Conservation (phyloP, 1,140 invertebrate species). For the Prorops nasuta region DNA sequence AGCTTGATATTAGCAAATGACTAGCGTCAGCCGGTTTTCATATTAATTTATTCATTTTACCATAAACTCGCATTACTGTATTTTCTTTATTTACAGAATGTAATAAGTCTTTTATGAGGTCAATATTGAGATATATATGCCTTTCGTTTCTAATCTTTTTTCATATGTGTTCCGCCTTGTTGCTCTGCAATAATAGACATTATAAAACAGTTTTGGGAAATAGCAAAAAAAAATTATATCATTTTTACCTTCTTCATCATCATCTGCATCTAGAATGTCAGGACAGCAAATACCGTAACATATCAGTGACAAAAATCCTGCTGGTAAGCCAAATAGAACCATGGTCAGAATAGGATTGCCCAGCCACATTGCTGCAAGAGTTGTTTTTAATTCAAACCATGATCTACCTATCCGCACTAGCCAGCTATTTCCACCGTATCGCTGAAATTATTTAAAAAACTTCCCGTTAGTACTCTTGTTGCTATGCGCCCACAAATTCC, state of each 20-base stretch:
- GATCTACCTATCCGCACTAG: conserved; percentile 70
- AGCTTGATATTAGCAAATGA: too few species aligned
- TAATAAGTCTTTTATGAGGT: conserved; percentile 8
- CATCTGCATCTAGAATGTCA: conserved; percentile 89
- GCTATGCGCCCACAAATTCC: too few species aligned
- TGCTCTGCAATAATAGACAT: conserved; percentile 32
- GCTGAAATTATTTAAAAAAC: conserved; percentile 58
- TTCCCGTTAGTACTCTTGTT: too few species aligned
- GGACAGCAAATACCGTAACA: conserved; percentile 92
- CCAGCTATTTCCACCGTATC: conserved; percentile 79
- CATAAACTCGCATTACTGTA: too few species aligned
- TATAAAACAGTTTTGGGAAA: conserved; percentile 11
- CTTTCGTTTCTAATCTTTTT: conserved; percentile 41
- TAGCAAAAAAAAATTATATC: conserved; percentile 6
- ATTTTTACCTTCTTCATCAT: conserved; percentile 70
- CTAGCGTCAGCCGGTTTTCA: too few species aligned
- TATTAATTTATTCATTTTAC: background rate
- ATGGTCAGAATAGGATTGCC: conserved; percentile 87
- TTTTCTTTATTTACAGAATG: background rate
- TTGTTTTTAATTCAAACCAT: conserved; percentile 74
- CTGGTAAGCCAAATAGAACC: conserved; percentile 83
- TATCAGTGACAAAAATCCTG: conserved; percentile 90
- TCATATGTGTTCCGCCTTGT: conserved; percentile 41
- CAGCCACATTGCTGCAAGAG: conserved; percentile 80
- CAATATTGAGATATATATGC: background rate